Evolutionary conservation across 2,888 invertebrate species (phyloP), one percentile per base, ranked within the genome.

Genomic region (Sphaerophoria taeniata): DNA sequence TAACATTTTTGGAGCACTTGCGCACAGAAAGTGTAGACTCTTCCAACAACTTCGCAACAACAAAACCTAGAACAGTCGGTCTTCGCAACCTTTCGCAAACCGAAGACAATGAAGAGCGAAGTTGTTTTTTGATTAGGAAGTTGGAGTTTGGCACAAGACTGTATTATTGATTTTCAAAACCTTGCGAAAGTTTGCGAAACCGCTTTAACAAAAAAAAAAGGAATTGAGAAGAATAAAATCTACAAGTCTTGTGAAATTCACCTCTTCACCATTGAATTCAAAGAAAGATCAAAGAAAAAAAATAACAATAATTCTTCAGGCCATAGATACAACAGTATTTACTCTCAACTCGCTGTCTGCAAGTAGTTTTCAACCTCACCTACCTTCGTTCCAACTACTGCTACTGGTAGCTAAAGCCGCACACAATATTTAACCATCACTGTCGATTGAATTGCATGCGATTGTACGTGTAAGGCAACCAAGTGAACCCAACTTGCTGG

Each of bases 361-460:
- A 43, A 43, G 9, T 43, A 43, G 4, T 7, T n/a, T 1, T 56
- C 24, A 24, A 24, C 6, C 55, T n/a, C 14, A 9, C 9, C 34
- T 56, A 56, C 55, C 78, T 24, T 24, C 24, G 1, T 24, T 24
- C 24, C 24, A 24, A 24, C 24, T 24, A 2, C 24, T 43, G 67
- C 73, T 58, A 74, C 76, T 85, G 76, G 80, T 80, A 80, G 77
- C 85, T 12, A 60, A 67, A 53, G 24, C 69, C 80, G 69, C 81
- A 81, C 73, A 81, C 76, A 76, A 81, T 85, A 81, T 85, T 81
- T 81, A 85, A 85, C 81, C 81, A 81, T 76, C 60, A 43, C 81
- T 81, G 85, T 81, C 81, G 81, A 85, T 81, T 81, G 76, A 70
- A 76, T 73, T 70, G 76, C 76, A 60, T 77, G 85, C 81, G 81